These are phyloP conservation scores for Ophraella communa DNA, from an alignment of 2,888 invertebrate genomes.

Conservation along the genomic window DNA sequence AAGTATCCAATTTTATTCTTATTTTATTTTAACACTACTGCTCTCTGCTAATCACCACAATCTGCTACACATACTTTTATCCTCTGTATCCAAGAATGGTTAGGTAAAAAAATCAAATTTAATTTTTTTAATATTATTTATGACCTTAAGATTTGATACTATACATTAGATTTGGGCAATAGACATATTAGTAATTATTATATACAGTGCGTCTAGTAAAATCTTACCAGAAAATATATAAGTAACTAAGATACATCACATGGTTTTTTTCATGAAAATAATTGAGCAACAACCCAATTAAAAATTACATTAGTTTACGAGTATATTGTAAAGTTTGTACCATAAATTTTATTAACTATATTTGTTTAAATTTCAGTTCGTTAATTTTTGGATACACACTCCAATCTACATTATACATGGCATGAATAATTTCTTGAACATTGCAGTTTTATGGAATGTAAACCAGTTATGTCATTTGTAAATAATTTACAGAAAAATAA, in stretches of 20 bases:
- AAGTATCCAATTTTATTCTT: no score
- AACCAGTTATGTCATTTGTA: not conserved
- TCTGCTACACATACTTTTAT: no score
- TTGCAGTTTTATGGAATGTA: no score
- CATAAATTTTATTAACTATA: not conserved
- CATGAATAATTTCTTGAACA: not conserved
- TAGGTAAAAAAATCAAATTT: not conserved
- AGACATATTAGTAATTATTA: conserved; percentile 34
- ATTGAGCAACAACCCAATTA: conserved; percentile 38
- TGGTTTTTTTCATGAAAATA: conserved; percentile 24
- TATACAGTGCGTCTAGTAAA: conserved; percentile 38
- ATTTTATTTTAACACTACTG: no score
- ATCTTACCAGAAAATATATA: conserved; percentile 30
- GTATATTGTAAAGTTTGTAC: not conserved
- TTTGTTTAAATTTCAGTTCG: not conserved
- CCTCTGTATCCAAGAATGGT: no score
- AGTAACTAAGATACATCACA: conserved; percentile 32
- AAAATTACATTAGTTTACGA: conserved; percentile 15
- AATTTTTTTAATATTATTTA: conserved; percentile 21
- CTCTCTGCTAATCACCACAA: no score
- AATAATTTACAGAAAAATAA: not conserved
- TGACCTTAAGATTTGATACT: conserved; percentile 36
- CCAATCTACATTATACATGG: not conserved
- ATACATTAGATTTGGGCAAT: conserved; percentile 37
- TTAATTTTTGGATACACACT: not conserved